Base-by-base conservation (phyloP, 2,888 invertebrate species). In the Drosophila sordidula region DNA sequence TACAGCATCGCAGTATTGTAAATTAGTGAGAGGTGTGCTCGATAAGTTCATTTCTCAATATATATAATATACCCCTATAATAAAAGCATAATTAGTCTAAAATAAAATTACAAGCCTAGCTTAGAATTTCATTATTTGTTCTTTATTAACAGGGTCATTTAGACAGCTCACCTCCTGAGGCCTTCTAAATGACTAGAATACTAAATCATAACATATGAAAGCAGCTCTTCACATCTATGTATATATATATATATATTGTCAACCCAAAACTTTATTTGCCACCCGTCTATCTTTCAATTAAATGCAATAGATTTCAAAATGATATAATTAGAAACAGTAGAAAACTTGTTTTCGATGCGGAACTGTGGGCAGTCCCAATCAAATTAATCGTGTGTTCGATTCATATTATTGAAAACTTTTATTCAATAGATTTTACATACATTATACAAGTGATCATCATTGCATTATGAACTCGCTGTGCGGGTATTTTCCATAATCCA, bases 291-390 rank as follows among this genome's bases (percentile, higher is more conserved):
- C 26, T 26, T 1, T 12, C 6, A 14, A 38, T n/a, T 36, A 34
- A 39, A 55, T 41, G 59, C 18, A n/a, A 25, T 26, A 22, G 4
- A 52, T 44, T 45, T 41, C 4, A 12, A 12, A 29, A 12, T 45
- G 3, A 47, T 46, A 64, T 47, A 58, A 55, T 25, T 67, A 44
- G 61, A 68, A 42, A n/a, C 22, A 64, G 55, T 44, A 11, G 18
- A 42, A 82, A 81, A 82, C 82, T 34, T 6, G 80, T 80, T 81
- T 56, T 29, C 14, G 34, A 47, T 47, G 46, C 66, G 67, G 36
- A 51, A 50, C 45, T 42, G 9, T 47, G 46, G 61, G 62, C 51
- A 55, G 34, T 14, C 44, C 51, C 45, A 46, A 57, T 6, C 51
- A 57, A 54, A 66, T 59, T 51, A 38, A 32, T 12, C 11, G 5